A percentile compares a stretch with the other conserved stretches of the same genome.
phyloP scores from a whole-genome alignment of 2,113 vertebrate species.

The Okapia johnstoni region DNA sequence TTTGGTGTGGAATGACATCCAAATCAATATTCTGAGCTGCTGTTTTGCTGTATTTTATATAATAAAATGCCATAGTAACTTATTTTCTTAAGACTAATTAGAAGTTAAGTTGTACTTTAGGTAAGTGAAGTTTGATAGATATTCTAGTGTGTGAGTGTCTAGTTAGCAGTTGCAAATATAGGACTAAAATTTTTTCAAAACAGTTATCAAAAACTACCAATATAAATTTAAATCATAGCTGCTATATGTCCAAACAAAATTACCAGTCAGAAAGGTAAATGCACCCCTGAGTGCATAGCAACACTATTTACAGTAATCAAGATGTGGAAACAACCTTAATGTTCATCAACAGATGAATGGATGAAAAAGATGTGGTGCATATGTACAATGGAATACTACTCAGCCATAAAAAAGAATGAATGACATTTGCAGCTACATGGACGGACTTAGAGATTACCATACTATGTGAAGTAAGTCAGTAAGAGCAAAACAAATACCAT shows the following conservation, averaged over 20 bases:
- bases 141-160: not conserved
- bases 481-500: not conserved
- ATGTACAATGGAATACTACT: not conserved
- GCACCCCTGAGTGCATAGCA: not conserved
- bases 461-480: not conserved
- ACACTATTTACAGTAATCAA: not conserved
- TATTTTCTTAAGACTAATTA: not conserved
- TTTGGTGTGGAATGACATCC: not conserved
- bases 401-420: not conserved
- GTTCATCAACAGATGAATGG: not conserved
- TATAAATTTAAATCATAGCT: not conserved
- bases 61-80: not conserved
- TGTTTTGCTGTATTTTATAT: not conserved
- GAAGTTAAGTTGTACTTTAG: not conserved
- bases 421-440: not conserved
- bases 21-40: not conserved
- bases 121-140: not conserved
- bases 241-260: not conserved
- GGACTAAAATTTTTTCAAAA: not conserved
- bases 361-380: not conserved
- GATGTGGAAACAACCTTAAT: not conserved
- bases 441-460: not conserved
- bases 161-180: not conserved
- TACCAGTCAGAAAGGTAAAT: not conserved
- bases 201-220: not conserved